Evolutionary conservation across 2,888 invertebrate species (phyloP).

Genomic region (Dicyrtoma fusca): DNA sequence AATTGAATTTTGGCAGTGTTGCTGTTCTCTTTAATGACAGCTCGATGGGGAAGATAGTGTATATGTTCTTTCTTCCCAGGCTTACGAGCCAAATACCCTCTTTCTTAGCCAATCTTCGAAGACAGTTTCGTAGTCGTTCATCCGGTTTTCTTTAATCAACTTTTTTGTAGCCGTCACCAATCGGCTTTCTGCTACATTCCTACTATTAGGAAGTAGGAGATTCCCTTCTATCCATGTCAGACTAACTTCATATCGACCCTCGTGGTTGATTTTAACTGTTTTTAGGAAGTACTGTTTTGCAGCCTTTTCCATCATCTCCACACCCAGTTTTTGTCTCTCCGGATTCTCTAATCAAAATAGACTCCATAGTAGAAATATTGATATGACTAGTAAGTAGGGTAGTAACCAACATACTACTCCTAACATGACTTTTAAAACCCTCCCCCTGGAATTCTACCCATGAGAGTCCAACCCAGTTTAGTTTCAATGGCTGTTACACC

Average conservation of each 20-base stretch:
- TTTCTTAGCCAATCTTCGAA: conserved; percentile 10
- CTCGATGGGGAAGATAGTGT: conserved; percentile 46
- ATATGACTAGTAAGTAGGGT: too few species aligned
- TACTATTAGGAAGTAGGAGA: not conserved
- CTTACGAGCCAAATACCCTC: too few species aligned
- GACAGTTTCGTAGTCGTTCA: conserved; percentile 1
- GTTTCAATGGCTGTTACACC: conserved; percentile 27
- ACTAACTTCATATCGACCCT: conserved; percentile 17
- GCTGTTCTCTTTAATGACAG: conserved; percentile 50
- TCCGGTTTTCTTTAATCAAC: not conserved
- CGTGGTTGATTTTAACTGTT: not conserved
- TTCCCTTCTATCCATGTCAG: not conserved
- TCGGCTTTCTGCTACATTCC: not conserved
- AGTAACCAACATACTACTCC: too few species aligned
- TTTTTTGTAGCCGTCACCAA: not conserved
- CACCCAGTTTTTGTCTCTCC: too few species aligned
- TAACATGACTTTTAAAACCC: too few species aligned
- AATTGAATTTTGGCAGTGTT: conserved; percentile 48
- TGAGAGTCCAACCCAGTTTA: conserved; percentile 27
- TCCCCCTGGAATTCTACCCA: conserved; percentile 11
- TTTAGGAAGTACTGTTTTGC: too few species aligned
- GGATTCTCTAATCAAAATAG: too few species aligned
- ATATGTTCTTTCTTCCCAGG: not conserved
- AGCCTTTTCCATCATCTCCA: too few species aligned
- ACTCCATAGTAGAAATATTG: too few species aligned